A percentile compares a stretch with the other conserved stretches of the same genome.
Conservation (phyloP, 2,113 vertebrate genomes). For the Chinchilla lanigera region DNA sequence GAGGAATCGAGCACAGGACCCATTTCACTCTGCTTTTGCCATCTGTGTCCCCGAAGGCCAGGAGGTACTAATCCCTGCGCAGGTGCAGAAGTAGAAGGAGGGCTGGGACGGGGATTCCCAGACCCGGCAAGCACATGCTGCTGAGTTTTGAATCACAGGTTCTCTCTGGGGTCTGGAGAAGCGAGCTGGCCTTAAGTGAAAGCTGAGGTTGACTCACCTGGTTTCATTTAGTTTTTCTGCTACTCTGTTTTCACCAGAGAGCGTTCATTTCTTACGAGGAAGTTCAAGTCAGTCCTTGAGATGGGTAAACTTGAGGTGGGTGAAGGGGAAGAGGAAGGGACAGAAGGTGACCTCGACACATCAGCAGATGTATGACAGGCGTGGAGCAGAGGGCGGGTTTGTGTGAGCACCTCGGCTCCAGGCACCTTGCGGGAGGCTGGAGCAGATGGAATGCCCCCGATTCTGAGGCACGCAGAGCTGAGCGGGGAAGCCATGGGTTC, state of each 20-base stretch:
- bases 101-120: conserved; percentile 16
- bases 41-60: conserved; percentile 35
- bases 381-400: neutral
- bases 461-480: neutral
- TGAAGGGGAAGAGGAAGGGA: conserved; percentile 51
- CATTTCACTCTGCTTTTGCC: conserved; percentile 51
- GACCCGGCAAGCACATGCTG: neutral
- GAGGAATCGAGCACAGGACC: neutral
- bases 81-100: conserved; percentile 14
- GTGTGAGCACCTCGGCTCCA: fast-evolving
- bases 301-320: conserved; percentile 1
- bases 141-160: neutral
- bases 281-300: conserved; percentile 53
- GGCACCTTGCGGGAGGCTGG: neutral
- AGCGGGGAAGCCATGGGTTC: neutral
- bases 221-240: conserved; percentile 61
- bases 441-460: neutral
- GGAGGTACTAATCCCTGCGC: neutral
- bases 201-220: neutral
- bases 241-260: conserved; percentile 43
- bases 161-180: neutral
- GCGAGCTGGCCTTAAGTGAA: neutral
- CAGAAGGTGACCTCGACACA: neutral
- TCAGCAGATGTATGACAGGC: neutral
- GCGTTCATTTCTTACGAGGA: conserved; percentile 49